Evolutionary conservation across 2,113 vertebrate genomes (phyloP), one percentile per base, ranked within the genome.

Genomic region (Nyctibius bracteatus): DNA sequence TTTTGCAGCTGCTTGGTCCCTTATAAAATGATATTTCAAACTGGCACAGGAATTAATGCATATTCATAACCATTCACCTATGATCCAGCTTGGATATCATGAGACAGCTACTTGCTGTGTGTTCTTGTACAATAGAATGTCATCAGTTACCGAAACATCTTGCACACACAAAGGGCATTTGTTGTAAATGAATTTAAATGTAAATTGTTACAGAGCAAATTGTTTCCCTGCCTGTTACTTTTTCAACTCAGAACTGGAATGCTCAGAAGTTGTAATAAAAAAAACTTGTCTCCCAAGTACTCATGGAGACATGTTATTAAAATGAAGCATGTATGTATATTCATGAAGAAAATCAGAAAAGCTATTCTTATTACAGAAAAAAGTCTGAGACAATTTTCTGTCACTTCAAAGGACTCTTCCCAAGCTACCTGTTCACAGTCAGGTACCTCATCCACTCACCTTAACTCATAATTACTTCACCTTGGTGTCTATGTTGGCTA

Each of bases 341-440:
- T 90, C 83, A 80, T 89, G 57, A 96, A 95, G 39, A 35, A 88
- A 96, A 92, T 73, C 17, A 83, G 63, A 84, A 91, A 93, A 87
- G 30, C 37, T 74, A 43, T 70, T 88, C 35, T 83, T 92, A 86
- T 68, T 77, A n/a, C 37, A 85, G 57, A 30, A 68, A 66, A 41
- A 84, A 27, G 4, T 31, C 59, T 2, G 1, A 91, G 33, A 51
- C 24, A 22, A 79, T 81, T 91, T 91, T 85, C 70, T 90, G 28
- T 23, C 54, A 44, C 85, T 88, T 81, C 23, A 35, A 80, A 85
- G 12, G 54, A 54, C 23, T 80, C 14, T 72, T 87, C 85, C 39
- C 20, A 61, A 84, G 89, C 61, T 87, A 72, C 37, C 44, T 68
- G 20, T 65, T 87, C 41, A 51, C 54, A 47, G 44, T 37, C 31